phyloP scores from a whole-genome alignment of 2,888 invertebrate genomes.

The Sericinus montela region DNA sequence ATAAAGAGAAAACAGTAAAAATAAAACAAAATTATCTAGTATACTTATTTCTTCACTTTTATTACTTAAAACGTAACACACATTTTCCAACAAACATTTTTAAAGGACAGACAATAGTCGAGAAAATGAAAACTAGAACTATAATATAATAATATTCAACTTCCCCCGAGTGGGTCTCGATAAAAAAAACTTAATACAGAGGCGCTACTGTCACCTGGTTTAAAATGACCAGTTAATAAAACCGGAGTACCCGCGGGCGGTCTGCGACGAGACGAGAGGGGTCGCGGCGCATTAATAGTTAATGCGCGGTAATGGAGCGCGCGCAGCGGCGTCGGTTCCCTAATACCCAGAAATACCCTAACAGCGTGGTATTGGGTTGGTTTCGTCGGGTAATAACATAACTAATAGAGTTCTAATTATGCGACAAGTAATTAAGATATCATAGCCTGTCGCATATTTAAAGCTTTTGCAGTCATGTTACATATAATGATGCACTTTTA shows the following conservation, averaged over 20 bases:
- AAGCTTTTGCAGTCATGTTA: too few relatives aligned
- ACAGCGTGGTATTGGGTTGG: constrained; percentile 1
- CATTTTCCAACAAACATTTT: too few relatives aligned
- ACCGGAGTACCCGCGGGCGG: constrained; percentile 15
- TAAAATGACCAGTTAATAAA: constrained; percentile 18
- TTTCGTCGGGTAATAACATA: constrained; percentile 9
- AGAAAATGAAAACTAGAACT: too few relatives aligned
- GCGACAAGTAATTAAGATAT: background rate
- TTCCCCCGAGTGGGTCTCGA: background rate
- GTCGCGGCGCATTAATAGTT: constrained; percentile 46
- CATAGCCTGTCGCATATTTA: too few relatives aligned
- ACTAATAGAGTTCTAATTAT: constrained; percentile 8
- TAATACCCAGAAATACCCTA: constrained; percentile 16
- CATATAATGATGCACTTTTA: too few relatives aligned
- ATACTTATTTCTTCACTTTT: too few relatives aligned
- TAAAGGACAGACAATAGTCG: too few relatives aligned
- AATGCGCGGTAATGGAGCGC: constrained; percentile 60
- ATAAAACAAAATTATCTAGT: too few relatives aligned
- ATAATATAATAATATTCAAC: too few relatives aligned
- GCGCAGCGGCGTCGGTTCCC: constrained; percentile 25
- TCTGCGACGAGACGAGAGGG: constrained; percentile 16
- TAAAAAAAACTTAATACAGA: constrained; percentile 10
- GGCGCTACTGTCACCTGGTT: constrained; percentile 14
- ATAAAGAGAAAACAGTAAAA: too few relatives aligned
- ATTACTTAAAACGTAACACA: too few relatives aligned